These are phyloP conservation scores for Auanema freiburgensis DNA, from an alignment of 2,888 invertebrate species.

Conservation along the genomic window DNA sequence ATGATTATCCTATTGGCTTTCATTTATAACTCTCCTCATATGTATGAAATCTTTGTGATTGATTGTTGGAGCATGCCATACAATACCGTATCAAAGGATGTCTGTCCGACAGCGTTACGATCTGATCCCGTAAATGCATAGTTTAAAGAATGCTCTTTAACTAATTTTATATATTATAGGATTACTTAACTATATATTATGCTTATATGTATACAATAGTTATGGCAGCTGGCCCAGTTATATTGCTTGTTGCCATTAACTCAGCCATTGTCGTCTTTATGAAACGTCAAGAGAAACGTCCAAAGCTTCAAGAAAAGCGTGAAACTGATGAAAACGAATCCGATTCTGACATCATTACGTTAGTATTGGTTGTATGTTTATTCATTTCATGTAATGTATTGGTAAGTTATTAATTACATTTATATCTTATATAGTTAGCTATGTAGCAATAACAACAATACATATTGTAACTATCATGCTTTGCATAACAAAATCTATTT, in stretches of 20 bases:
- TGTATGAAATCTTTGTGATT: conserved; percentile 61
- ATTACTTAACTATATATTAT: conserved; percentile 54
- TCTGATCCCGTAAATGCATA: conserved; percentile 39
- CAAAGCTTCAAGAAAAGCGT: conserved; percentile 2
- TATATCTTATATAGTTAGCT: background rate
- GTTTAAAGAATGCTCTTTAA: background rate
- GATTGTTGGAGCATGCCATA: conserved; percentile 57
- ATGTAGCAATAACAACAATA: background rate
- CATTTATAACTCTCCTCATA: conserved; percentile 55
- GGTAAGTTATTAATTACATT: conserved; percentile 32
- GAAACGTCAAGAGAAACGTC: conserved; percentile 26
- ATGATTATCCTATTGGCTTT: conserved; percentile 37
- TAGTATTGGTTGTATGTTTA: conserved; percentile 60
- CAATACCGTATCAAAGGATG: conserved; percentile 49
- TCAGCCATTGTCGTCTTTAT: conserved; percentile 51
- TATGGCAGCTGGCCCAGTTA: conserved; percentile 60
- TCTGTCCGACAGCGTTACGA: conserved; percentile 58
- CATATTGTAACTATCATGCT: too few relatives aligned
- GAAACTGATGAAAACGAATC: background rate
- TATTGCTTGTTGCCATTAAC: conserved; percentile 53
- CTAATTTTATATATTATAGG: conserved; percentile 25
- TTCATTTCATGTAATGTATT: conserved; percentile 60
- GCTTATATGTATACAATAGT: conserved; percentile 58
- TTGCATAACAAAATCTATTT: conserved; percentile 3
- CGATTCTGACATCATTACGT: conserved; percentile 54